Base-by-base conservation (phyloP, 2,797 vertebrate species). In the Centropyge bicolor region DNA sequence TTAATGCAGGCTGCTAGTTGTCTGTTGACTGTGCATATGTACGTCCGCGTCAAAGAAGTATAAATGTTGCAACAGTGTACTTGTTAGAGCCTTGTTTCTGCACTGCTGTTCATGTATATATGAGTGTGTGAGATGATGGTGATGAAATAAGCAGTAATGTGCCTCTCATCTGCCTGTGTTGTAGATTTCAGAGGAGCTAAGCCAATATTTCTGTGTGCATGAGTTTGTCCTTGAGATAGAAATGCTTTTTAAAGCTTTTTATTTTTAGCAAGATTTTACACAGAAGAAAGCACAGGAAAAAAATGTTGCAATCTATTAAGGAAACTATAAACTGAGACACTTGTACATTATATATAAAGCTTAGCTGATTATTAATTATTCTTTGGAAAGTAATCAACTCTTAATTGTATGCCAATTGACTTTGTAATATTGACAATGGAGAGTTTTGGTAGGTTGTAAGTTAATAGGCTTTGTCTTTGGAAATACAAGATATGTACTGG, bases 101-200 rank as follows among this genome's bases (percentile, higher is more conserved):
- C 46, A 57, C 73, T 43, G 43, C 38, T 66, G 40, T 67, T 73
- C 57, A 64, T 74, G 69, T 79, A 60, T 68, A 72, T 67, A 35
- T 46, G 27, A 75, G 71, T 38, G 52, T 55, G 38, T 68, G 66
- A 46, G 71, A 54, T 70, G 70, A 72, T 64, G 70, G 38, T 91
- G 86, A 90, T 89, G 85, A 82, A 88, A 88, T 61, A 81, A 48
- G 65, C 64, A 16, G 90, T 75, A 80, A 89, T 51, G 63, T 56
- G 10, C 48, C 3, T 70, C 56, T 84, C 70, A 55, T 81, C 65
- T 66, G 63, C 54, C 55, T 70, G 70, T 85, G 81, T 81, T 83
- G 43, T 83, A 77, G 81, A 66, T 86, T 87, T 89, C 70, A 85
- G 46, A 74, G 70, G 65, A 83, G 76, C 75, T 66, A 5, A 81